phyloP scores from a whole-genome alignment of 2,888 invertebrate genomes.

The Actias luna region DNA sequence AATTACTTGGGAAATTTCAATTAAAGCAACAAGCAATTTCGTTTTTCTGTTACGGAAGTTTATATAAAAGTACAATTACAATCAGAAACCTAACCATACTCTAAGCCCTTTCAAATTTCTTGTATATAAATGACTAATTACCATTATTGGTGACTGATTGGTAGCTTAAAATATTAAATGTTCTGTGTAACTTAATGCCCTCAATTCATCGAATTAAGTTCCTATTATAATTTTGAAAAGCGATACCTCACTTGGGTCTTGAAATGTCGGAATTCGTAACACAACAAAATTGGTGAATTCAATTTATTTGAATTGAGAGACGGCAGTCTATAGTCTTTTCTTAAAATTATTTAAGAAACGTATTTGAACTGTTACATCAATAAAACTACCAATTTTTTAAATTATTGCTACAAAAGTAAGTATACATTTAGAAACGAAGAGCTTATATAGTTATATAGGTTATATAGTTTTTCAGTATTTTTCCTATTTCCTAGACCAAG shows the following conservation, averaged over 20 bases:
- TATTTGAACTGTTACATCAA: background rate
- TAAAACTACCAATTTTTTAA: background rate
- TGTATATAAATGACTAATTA: slow-evolving; percentile 35
- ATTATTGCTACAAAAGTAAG: background rate
- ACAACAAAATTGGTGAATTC: slow-evolving; percentile 19
- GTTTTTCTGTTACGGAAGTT: slow-evolving; percentile 21
- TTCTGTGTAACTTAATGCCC: slow-evolving; percentile 31
- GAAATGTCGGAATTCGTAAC: slow-evolving; percentile 20
- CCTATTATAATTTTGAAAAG: slow-evolving; percentile 26
- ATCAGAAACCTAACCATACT: background rate
- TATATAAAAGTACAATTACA: slow-evolving; percentile 11
- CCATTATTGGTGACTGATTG: slow-evolving; percentile 56
- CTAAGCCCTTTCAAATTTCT: slow-evolving; percentile 25
- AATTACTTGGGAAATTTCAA: slow-evolving; percentile 22
- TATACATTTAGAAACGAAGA: background rate
- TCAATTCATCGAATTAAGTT: slow-evolving; percentile 34
- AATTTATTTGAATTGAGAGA: slow-evolving; percentile 18
- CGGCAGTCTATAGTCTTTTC: background rate
- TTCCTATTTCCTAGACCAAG: too few relatives aligned
- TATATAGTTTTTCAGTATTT: too few relatives aligned
- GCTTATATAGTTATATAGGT: too few relatives aligned
- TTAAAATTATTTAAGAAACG: background rate
- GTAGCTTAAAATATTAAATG: slow-evolving; percentile 58
- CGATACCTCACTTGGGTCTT: slow-evolving; percentile 11
- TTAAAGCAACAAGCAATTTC: slow-evolving; percentile 19